Evolutionary conservation across 2,797 vertebrate species (phyloP).

Genomic region (Echeneis naucrates): DNA sequence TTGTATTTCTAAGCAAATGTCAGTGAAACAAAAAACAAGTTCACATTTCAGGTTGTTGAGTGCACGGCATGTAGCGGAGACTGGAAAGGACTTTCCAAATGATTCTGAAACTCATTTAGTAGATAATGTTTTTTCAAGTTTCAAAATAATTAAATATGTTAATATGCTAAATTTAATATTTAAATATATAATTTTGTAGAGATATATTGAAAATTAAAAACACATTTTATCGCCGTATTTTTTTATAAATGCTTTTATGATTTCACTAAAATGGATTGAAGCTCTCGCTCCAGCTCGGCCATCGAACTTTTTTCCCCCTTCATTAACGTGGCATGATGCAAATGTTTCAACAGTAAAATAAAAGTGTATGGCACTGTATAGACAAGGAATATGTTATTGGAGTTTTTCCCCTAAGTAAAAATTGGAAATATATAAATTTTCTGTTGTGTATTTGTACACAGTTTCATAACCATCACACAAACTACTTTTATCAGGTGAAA

Average conservation of each 20-base stretch:
- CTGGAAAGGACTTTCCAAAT: not conserved
- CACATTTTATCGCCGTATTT: not conserved
- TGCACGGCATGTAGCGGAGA: no score
- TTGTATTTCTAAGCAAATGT: slow-evolving; percentile 1
- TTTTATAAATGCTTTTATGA: not conserved
- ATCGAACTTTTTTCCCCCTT: not conserved
- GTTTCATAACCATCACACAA: not conserved
- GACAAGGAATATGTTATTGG: not conserved
- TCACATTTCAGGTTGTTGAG: not conserved
- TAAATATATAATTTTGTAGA: no score
- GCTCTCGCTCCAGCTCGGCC: not conserved
- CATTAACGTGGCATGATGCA: not conserved
- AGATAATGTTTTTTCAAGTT: not conserved
- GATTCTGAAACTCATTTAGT: not conserved
- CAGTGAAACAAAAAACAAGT: not conserved
- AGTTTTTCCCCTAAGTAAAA: no score
- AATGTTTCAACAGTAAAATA: not conserved
- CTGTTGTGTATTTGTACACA: not conserved
- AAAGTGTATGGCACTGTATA: not conserved
- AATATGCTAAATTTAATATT: not conserved
- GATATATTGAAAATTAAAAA: not conserved
- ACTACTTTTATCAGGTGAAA: not conserved
- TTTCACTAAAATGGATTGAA: not conserved
- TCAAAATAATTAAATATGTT: not conserved
- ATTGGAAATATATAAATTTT: not conserved